Evolutionary conservation across 2,888 invertebrate genomes (phyloP).

Genomic region (Andrena camellia): DNA sequence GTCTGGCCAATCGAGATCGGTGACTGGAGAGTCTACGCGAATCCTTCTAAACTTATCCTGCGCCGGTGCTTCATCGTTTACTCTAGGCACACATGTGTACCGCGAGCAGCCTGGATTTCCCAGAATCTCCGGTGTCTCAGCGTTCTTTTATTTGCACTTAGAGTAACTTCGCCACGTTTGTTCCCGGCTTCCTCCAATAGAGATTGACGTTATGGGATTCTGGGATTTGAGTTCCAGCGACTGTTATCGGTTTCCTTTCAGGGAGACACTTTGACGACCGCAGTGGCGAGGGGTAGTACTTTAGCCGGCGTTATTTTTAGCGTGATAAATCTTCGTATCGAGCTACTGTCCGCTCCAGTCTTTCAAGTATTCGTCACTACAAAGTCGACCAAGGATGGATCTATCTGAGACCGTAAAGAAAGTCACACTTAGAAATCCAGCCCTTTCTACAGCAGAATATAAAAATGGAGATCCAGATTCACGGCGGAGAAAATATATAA

Average conservation of each 20-base stretch:
- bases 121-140: constrained; percentile 31
- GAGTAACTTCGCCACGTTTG: constrained; percentile 39
- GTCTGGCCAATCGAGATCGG: neutral
- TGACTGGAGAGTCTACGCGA: neutral
- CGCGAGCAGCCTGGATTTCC: constrained; percentile 1
- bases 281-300: constrained; percentile 18
- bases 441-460: neutral
- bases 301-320: constrained; percentile 3
- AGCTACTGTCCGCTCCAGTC: neutral
- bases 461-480: neutral
- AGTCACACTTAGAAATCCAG: too few species aligned
- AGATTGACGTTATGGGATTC: constrained; percentile 59
- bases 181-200: constrained; percentile 41
- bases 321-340: constrained; percentile 14
- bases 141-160: constrained; percentile 47
- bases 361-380: constrained; percentile 1
- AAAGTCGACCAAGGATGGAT: too few species aligned
- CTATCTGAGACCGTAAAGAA: too few species aligned
- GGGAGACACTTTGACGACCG: constrained; percentile 15
- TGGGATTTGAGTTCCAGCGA: constrained; percentile 47
- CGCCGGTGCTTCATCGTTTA: neutral
- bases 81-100: constrained; percentile 20
- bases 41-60: constrained; percentile 9
- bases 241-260: constrained; percentile 56
- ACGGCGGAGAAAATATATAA: neutral